Evolutionary conservation across 2,797 vertebrate genomes (phyloP), one percentile per base, ranked within the genome.

Genomic region (Nyctibius grandis): DNA sequence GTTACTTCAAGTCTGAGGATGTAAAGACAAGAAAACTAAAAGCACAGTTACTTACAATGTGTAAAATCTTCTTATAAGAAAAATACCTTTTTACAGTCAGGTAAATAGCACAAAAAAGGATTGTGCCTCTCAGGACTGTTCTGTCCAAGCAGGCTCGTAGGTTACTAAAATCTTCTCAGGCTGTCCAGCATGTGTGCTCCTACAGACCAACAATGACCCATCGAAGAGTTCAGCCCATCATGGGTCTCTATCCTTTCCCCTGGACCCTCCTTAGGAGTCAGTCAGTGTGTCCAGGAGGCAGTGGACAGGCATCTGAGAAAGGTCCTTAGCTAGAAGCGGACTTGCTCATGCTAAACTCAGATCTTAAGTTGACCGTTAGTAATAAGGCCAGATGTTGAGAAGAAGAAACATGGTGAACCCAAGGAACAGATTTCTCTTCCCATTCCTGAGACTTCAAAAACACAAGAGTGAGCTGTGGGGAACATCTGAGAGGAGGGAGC

Each of bases 261-360:
- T 1, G 6, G 48, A 5, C 14, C 54, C 12, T 63, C 34, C 33
- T 81, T 44, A n/a, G 31, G n/a, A 31, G 33, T n/a, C 23, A 26
- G 19, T 29, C 29, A 11, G 15, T 21, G 13, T 45, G 18, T 40
- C 38, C 13, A 29, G 48, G 31, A 50, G 33, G 61, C 12, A 31
- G 29, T 31, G 40, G 9, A 22, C 23, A 36, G 31, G 31, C 0
- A 1, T 33, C 7, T 0, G 1, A 57, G 50, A 69, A n/a, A 59
- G 21, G 15, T 57, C n/a, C 65, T 56, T 44, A 11, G 17, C 48
- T 74, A 67, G 47, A 44, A 36, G 29, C 38, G 45, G 51, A 59
- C 17, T 13, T 33, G 25, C 9, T 85, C 7, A 2, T n/a, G n/a
- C n/a, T 76, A 61, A 75, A 51, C 26, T 5, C 22, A n/a, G n/a